Percentiles rank a stretch among this genome's conserved stretches.
Evolutionary conservation across 2,888 invertebrate species (phyloP).

Genomic region (Anaspis maculata): DNA sequence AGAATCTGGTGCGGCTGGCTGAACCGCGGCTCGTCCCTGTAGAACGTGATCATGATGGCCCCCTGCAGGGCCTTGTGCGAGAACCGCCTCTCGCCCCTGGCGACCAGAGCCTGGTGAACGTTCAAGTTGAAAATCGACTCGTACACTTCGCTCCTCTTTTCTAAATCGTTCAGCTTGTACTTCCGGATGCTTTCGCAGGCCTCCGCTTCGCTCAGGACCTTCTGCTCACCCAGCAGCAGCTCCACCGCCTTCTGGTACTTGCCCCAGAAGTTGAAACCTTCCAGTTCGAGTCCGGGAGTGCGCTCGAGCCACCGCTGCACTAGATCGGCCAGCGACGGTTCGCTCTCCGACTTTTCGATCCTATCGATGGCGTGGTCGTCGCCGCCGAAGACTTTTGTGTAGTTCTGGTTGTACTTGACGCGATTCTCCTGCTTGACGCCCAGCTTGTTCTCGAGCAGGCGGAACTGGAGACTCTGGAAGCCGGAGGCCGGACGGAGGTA

Average conservation of each 20-base stretch:
- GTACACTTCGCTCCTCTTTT: conserved; percentile 75
- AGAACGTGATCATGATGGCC: conserved; percentile 96
- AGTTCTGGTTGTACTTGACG: conserved; percentile 90
- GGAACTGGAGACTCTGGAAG: conserved; percentile 94
- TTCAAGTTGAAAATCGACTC: conserved; percentile 81
- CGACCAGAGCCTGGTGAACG: conserved; percentile 74
- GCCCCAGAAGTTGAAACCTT: conserved; percentile 90
- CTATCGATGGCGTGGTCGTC: conserved; percentile 50
- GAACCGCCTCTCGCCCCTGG: conserved; percentile 81
- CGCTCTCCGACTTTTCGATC: conserved; percentile 62
- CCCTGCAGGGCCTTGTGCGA: conserved; percentile 91
- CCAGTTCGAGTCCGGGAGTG: conserved; percentile 81
- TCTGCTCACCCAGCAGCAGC: conserved; percentile 61
- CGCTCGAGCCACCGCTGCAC: conserved; percentile 91
- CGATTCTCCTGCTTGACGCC: conserved; percentile 75
- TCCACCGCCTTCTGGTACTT: conserved; percentile 73
- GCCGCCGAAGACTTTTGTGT: conserved; percentile 75
- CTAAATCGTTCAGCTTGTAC: conserved; percentile 63
- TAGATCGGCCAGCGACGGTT: conserved; percentile 76
- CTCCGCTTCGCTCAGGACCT: conserved; percentile 50
- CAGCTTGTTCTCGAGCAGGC: conserved; percentile 90
- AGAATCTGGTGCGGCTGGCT: conserved; percentile 96
- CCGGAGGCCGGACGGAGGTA: conserved; percentile 94
- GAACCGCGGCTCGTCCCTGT: conserved; percentile 94
- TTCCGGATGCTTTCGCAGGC: conserved; percentile 39